Percentiles rank a stretch among this genome's conserved stretches.
Evolutionary conservation across 2,888 invertebrate species (phyloP).

Genomic region (Pheosia gnoma): DNA sequence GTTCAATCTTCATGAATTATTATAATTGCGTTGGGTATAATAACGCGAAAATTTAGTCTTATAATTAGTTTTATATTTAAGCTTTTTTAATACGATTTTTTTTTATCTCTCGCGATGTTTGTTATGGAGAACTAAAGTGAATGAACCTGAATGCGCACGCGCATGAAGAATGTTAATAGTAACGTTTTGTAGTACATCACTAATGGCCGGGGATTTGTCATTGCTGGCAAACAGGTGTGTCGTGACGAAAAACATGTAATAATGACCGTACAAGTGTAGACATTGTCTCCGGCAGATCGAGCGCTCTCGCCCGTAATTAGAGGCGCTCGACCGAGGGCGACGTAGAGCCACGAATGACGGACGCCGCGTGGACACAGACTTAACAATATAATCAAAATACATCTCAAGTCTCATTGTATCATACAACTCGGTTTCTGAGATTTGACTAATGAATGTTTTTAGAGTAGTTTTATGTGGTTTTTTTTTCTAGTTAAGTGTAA

Average conservation of each 20-base stretch:
- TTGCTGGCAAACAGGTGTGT: constrained; percentile 65
- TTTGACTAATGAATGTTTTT: background rate
- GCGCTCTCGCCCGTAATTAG: constrained; percentile 64
- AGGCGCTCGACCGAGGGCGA: constrained; percentile 50
- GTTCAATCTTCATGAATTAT: constrained; percentile 5
- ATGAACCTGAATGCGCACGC: constrained; percentile 22
- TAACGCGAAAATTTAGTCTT: constrained; percentile 1
- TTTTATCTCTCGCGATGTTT: too few species aligned
- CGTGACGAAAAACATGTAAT: constrained; percentile 65
- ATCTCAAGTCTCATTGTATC: background rate
- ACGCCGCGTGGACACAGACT: background rate
- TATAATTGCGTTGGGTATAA: background rate
- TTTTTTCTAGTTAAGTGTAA: background rate
- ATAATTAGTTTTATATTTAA: constrained; percentile 1
- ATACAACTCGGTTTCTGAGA: background rate
- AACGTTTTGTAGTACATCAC: constrained; percentile 48
- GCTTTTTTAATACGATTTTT: too few species aligned
- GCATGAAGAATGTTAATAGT: constrained; percentile 45
- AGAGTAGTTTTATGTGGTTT: background rate
- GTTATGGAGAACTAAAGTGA: too few species aligned
- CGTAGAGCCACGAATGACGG: constrained; percentile 37
- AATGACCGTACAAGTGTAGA: constrained; percentile 64
- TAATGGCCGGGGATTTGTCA: constrained; percentile 61
- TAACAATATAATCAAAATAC: background rate
- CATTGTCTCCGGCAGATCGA: constrained; percentile 62